Conservation (phyloP, 2,888 invertebrate species). For the Cosmopolites sordidus region DNA sequence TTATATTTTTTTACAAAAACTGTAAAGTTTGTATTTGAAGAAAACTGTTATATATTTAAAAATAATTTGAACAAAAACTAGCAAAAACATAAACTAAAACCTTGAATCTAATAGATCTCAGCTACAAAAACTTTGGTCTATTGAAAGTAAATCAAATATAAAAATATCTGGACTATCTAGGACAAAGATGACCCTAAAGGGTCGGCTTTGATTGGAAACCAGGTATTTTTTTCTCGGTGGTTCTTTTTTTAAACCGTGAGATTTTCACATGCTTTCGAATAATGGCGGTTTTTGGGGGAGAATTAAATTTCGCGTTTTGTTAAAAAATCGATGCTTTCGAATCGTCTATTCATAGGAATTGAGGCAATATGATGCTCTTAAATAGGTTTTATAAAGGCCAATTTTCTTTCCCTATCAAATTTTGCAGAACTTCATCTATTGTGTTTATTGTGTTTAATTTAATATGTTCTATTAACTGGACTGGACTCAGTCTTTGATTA, state of each 20-base stretch:
- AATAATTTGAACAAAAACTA: too few relatives aligned
- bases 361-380: conserved; percentile 26
- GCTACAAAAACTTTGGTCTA: conserved; percentile 9
- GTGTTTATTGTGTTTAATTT: too few relatives aligned
- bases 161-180: conserved; percentile 39
- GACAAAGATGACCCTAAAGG: conserved; percentile 40
- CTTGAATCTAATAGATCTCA: background rate
- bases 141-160: conserved; percentile 26
- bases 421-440: too few relatives aligned
- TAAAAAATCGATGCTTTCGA: conserved; percentile 18
- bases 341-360: conserved; percentile 19
- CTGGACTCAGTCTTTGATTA: too few relatives aligned
- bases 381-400: background rate
- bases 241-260: conserved; percentile 38
- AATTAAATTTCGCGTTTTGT: conserved; percentile 39
- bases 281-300: conserved; percentile 32
- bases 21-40: too few relatives aligned
- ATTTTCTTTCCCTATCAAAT: too few relatives aligned
- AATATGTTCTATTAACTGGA: too few relatives aligned
- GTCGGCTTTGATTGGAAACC: conserved; percentile 32
- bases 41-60: too few relatives aligned
- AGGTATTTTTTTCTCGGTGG: conserved; percentile 34
- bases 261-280: conserved; percentile 33
- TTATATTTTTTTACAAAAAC: too few relatives aligned
- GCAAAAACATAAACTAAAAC: background rate